Evolutionary conservation across 2,797 vertebrate species (phyloP).

Genomic region (Morus bassanus): DNA sequence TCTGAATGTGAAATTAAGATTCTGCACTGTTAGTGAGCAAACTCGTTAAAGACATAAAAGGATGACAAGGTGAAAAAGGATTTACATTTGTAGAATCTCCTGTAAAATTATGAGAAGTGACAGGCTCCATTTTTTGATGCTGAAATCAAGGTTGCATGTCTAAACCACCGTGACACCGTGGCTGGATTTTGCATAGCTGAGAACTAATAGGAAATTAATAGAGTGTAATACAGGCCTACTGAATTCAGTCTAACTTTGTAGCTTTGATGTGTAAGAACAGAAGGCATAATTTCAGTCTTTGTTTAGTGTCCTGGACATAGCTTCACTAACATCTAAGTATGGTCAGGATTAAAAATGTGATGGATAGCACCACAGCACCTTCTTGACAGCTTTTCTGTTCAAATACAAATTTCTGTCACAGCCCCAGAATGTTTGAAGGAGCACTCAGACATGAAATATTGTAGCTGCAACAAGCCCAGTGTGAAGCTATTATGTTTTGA

Average conservation of each 20-base stretch:
- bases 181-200: conserved; percentile 68
- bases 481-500: conserved; percentile 75
- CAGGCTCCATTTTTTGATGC: conserved; percentile 75
- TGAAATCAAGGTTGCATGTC: conserved; percentile 70
- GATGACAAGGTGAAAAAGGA: conserved; percentile 77
- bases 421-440: conserved; percentile 70
- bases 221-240: conserved; percentile 73
- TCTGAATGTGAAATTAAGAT: conserved; percentile 76
- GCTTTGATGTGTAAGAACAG: conserved; percentile 75
- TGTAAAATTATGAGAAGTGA: conserved; percentile 78
- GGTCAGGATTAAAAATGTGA: conserved; percentile 78
- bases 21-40: conserved; percentile 72
- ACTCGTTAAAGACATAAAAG: conserved; percentile 79
- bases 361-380: conserved; percentile 70
- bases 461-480: conserved; percentile 66
- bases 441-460: conserved; percentile 78
- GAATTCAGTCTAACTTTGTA: conserved; percentile 60
- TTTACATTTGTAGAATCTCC: conserved; percentile 77
- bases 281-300: conserved; percentile 79
- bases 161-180: conserved; percentile 67
- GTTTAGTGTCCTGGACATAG: conserved; percentile 75
- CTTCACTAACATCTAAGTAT: conserved; percentile 71
- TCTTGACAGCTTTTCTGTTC: conserved; percentile 81
- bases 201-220: conserved; percentile 80
- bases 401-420: conserved; percentile 83